Base-by-base conservation (phyloP, 1,140 invertebrate genomes). In the Thaumetopoea pityocampa region DNA sequence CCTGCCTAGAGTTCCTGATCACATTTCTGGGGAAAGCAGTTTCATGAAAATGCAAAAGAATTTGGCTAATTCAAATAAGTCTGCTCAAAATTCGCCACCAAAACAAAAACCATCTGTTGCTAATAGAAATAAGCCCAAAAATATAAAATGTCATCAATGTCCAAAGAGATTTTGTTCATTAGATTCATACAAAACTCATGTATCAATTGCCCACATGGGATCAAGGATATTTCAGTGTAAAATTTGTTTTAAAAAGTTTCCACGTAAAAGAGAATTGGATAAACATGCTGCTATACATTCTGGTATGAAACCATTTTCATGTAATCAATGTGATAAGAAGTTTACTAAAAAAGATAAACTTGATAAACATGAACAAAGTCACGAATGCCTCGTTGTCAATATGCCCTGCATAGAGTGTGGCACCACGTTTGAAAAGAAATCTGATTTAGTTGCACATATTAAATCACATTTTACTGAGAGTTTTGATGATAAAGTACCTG, bases 341-440 rank as follows among this genome's bases (percentile, higher is more conserved):
- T 92, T 92, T 54, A 89, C 86, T 14, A 85, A 87, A 8, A 90
- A 90, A 48, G 90, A 92, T 52, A 91, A 91, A 65, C 64, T 92
- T 40, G 86, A 89, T 9, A 84, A 90, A 9, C 90, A 92, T 69
- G 87, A 88, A 60, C 59, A 88, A 36, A 89, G 87, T 48, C 89
- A 89, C 49, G 88, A 89, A 35, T 87, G 85, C 44, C 51, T 73
- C 48, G 79, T 81, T 57, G 72, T 81, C 49, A 83, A 85, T 59
- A 87, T 85, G 64, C 82, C 84, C 22, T 89, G 88, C 50, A 74
- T 85, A 24, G 83, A 87, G 41, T 89, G 88, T 61, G 77, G 86
- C 50, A 85, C 87, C 12, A 85, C 76, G 8, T 89, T 89, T 64
- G 70, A 85, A 17, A 85, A 87, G 20, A 88, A 87, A 62, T 59